A percentile compares a stretch with the other conserved stretches of the same genome.
These are phyloP conservation scores for Macrosiphum euphorbiae DNA, from an alignment of 2,888 invertebrate genomes.

Conservation along the genomic window DNA sequence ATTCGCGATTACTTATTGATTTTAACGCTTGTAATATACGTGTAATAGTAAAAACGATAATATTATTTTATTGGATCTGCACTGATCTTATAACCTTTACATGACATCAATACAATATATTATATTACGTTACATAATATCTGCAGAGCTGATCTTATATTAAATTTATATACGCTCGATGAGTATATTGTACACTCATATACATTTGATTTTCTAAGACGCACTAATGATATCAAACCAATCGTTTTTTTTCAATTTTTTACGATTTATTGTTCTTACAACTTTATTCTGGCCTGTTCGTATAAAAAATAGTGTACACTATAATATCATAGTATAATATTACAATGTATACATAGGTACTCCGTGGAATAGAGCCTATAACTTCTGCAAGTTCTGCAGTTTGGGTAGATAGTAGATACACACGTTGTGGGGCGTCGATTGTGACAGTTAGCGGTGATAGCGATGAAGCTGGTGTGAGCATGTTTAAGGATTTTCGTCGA, in stretches of 20 bases:
- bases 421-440: neutral
- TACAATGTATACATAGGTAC: no score
- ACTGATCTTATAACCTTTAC: neutral
- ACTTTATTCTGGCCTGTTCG: no score
- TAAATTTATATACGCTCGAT: no score
- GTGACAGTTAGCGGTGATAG: neutral
- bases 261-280: neutral
- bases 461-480: neutral
- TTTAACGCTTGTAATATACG: neutral
- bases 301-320: no score
- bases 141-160: neutral
- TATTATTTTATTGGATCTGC: neutral
- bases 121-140: neutral
- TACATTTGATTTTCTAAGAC: neutral
- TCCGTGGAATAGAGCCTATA: neutral
- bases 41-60: neutral
- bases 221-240: neutral
- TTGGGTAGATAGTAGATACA: no score
- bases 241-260: neutral
- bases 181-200: neutral
- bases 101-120: neutral
- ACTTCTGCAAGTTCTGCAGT: neutral
- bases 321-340: no score
- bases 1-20: neutral
- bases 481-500: no score